A percentile compares a stretch with the other conserved stretches of the same genome.
Conservation (phyloP, 1,140 invertebrate species). For the Thaumetopoea pityocampa region DNA sequence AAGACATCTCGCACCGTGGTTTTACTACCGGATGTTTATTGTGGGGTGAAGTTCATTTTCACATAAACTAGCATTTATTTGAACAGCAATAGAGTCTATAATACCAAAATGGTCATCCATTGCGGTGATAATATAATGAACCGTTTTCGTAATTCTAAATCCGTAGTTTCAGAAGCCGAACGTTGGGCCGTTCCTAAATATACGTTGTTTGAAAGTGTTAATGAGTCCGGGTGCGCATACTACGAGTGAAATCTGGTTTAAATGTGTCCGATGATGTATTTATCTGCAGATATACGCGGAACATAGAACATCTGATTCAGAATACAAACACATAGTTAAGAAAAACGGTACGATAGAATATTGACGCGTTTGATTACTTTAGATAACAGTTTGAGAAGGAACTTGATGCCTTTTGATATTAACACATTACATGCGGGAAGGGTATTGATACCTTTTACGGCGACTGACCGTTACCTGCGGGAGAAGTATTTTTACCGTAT, state of each 20-base stretch:
- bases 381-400: too few relatives aligned
- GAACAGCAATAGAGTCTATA: constrained; percentile 13
- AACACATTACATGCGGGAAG: too few relatives aligned
- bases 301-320: too few relatives aligned
- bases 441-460: too few relatives aligned
- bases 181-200: constrained; percentile 14
- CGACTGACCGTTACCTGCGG: too few relatives aligned
- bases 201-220: constrained; percentile 14
- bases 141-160: constrained; percentile 7
- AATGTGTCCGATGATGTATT: constrained; percentile 5
- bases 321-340: too few relatives aligned
- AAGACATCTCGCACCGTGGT: constrained; percentile 26
- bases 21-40: constrained; percentile 46
- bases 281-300: too few relatives aligned
- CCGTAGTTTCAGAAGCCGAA: constrained; percentile 6
- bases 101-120: constrained; percentile 8
- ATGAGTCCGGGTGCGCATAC: constrained; percentile 22
- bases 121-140: constrained; percentile 1
- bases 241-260: constrained; percentile 1
- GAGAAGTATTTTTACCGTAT: too few relatives aligned
- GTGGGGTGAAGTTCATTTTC: constrained; percentile 12
- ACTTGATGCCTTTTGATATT: too few relatives aligned
- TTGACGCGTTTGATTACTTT: too few relatives aligned
- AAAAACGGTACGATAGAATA: too few relatives aligned
- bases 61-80: constrained; percentile 11